Percentiles rank a stretch among this genome's conserved stretches.
These are phyloP conservation scores for Portunus trituberculatus DNA, from an alignment of 1,140 invertebrate species.

Conservation along the genomic window DNA sequence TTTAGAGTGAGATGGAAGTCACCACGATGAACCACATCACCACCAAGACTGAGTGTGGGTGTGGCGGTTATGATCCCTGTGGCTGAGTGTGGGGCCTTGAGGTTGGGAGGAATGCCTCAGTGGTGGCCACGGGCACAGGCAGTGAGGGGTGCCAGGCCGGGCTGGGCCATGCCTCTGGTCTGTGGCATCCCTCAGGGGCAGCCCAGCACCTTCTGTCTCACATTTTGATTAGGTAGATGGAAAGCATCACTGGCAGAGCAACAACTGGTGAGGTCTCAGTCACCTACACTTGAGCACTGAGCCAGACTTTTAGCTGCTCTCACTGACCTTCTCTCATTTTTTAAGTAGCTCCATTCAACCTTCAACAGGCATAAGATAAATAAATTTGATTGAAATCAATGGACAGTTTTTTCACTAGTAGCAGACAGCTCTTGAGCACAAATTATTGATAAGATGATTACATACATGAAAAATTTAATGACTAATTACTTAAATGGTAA, in stretches of 20 bases:
- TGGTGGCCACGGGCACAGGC: background rate
- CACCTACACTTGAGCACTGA: slow-evolving; percentile 21
- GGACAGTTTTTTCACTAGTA: background rate
- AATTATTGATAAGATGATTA: background rate
- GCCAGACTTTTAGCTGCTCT: background rate
- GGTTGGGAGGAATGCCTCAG: background rate
- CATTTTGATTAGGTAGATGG: slow-evolving; percentile 25
- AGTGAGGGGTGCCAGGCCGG: background rate
- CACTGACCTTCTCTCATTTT: background rate
- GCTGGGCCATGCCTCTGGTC: background rate
- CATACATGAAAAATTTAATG: slow-evolving; percentile 15
- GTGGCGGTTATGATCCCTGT: background rate
- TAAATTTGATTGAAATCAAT: slow-evolving; percentile 1
- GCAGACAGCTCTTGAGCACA: background rate
- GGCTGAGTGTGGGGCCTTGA: background rate
- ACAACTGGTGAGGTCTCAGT: background rate
- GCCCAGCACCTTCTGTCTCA: background rate
- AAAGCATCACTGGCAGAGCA: slow-evolving; percentile 20
- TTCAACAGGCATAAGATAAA: background rate
- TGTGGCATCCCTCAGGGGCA: background rate
- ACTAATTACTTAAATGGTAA: slow-evolving; percentile 27
- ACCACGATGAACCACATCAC: background rate
- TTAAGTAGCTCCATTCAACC: slow-evolving; percentile 4
- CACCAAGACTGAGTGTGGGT: slow-evolving; percentile 6
- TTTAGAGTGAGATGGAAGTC: background rate